Evolutionary conservation across 2,113 vertebrate genomes (phyloP).

Genomic region (Forbesichthys papilliferus): DNA sequence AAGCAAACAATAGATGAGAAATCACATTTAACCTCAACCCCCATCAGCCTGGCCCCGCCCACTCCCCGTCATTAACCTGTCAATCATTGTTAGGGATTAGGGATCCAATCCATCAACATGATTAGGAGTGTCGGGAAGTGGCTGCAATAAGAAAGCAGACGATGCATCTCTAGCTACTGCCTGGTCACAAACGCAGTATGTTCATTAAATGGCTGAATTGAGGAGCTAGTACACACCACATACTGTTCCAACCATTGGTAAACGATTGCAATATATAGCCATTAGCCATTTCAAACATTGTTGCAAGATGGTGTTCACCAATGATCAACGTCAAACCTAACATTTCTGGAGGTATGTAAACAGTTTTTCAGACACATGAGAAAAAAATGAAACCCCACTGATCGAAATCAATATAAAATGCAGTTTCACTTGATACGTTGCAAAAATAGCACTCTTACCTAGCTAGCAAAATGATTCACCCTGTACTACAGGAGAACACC

Average conservation of each 20-base stretch:
- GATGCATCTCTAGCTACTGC: constrained; percentile 69
- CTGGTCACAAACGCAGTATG: constrained; percentile 68
- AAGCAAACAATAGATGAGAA: constrained; percentile 15
- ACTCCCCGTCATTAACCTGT: constrained; percentile 71
- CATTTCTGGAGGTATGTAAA: no score
- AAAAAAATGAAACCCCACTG: no score
- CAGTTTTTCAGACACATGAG: no score
- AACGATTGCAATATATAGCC: no score
- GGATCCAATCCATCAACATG: constrained; percentile 77
- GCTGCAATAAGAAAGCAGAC: constrained; percentile 75
- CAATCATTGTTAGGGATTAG: constrained; percentile 68
- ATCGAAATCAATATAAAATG: no score
- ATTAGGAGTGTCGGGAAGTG: constrained; percentile 78
- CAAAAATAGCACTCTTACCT: no score
- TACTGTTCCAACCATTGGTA: no score
- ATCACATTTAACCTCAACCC: constrained; percentile 28
- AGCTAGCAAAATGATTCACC: background rate
- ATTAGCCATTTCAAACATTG: no score
- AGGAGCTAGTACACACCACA: constrained; percentile 5
- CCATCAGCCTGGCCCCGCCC: constrained; percentile 38
- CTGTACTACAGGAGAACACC: background rate
- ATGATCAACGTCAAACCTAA: no score
- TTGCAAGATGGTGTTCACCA: no score
- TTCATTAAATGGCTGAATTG: constrained; percentile 38
- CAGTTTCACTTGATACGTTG: no score